Percentiles rank a stretch among this genome's conserved stretches.
Conservation (phyloP, 37 sponge, comb jelly and placozoan species). For the Mnemiopsis leidyi region DNA sequence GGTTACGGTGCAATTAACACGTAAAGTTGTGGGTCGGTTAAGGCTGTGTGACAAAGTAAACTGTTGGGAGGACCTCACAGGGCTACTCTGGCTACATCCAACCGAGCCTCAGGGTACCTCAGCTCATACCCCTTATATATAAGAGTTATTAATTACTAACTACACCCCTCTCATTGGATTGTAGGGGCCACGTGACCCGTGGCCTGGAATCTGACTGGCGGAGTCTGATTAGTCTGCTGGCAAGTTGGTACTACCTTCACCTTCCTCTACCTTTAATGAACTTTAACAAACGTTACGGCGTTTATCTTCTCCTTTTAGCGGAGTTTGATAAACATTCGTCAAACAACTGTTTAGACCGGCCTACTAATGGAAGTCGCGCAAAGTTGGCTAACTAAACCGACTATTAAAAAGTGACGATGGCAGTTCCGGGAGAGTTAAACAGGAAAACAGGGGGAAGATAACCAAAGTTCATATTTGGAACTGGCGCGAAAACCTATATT, state of each 20-base stretch:
- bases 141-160: slow-evolving; percentile 66
- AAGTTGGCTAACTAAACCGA: no score
- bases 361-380: no score
- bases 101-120: slow-evolving; percentile 44
- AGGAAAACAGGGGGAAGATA: no score
- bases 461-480: no score
- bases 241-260: not conserved
- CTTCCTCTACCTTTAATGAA: no score
- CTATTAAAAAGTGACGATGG: no score
- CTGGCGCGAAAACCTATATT: not conserved
- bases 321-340: no score
- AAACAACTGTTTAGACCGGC: no score
- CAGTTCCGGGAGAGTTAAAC: no score
- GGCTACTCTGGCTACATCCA: not conserved
- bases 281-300: not conserved
- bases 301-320: not conserved
- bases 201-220: not conserved
- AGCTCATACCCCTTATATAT: not conserved
- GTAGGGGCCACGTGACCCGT: not conserved
- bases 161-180: slow-evolving; percentile 31
- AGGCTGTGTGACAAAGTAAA: not conserved
- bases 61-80: not conserved
- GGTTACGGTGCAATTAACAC: not conserved
- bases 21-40: not conserved
- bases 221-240: slow-evolving; percentile 55